Evolutionary conservation across 2,888 invertebrate genomes (phyloP).

Genomic region (Perdita meconis): DNA sequence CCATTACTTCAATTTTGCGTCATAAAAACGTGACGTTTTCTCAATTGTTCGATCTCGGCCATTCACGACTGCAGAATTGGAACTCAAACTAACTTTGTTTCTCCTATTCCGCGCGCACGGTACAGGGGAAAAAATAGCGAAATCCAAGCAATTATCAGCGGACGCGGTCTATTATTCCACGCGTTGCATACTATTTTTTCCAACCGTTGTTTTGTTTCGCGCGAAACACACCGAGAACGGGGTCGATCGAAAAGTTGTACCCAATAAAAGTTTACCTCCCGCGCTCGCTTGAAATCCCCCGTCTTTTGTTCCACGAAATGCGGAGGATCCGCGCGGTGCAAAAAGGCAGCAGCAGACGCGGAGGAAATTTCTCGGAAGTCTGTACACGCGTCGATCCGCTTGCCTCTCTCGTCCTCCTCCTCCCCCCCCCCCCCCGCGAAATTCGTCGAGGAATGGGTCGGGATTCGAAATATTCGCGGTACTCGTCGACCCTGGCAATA

Average conservation of each 20-base stretch:
- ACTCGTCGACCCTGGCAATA: conserved; percentile 5
- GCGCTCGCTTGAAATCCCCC: background rate
- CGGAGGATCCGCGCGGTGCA: background rate
- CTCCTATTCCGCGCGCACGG: too few species aligned
- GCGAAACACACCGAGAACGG: background rate
- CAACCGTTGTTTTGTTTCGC: background rate
- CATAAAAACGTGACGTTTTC: conserved; percentile 46
- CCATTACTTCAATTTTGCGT: conserved; percentile 50
- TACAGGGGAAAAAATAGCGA: too few species aligned
- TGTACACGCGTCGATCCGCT: background rate
- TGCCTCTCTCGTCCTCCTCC: too few species aligned
- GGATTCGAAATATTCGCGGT: conserved; percentile 11
- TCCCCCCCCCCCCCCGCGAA: too few species aligned
- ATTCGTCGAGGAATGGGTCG: background rate
- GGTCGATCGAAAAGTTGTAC: background rate
- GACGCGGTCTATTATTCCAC: background rate
- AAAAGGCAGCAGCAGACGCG: background rate
- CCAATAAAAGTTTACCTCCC: background rate
- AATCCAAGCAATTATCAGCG: too few species aligned
- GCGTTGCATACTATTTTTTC: background rate
- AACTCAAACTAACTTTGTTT: background rate
- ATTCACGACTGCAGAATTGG: conserved; percentile 21
- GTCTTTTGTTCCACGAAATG: background rate
- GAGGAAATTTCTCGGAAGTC: conserved; percentile 10
- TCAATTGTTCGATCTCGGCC: conserved; percentile 37